Percentiles rank a stretch among this genome's conserved stretches.
Conservation (phyloP, 1,140 invertebrate species). For the Potamilus streckersoni region DNA sequence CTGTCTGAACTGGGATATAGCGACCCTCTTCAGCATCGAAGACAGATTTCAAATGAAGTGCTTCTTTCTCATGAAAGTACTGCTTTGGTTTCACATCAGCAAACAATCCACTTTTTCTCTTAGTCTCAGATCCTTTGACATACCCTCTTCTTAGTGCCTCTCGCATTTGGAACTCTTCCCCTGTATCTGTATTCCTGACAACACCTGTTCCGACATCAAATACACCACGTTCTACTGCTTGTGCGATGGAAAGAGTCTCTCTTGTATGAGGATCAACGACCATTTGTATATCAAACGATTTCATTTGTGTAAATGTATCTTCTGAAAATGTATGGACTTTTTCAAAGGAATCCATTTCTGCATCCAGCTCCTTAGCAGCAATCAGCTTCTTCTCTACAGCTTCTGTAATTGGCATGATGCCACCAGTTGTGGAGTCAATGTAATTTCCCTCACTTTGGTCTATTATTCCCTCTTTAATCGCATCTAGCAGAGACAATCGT, state of each 20-base stretch:
- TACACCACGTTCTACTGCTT: constrained; percentile 80
- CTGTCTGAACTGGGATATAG: constrained; percentile 78
- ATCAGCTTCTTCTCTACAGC: constrained; percentile 69
- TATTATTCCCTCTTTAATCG: constrained; percentile 52
- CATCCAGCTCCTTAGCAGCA: constrained; percentile 43
- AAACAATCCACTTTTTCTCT: constrained; percentile 32
- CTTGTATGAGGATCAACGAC: constrained; percentile 69
- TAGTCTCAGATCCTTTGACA: constrained; percentile 70
- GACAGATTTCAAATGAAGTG: constrained; percentile 56
- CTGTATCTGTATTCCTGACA: constrained; percentile 77
- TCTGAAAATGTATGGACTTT: constrained; percentile 33
- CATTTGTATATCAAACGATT: constrained; percentile 48
- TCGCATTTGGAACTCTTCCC: constrained; percentile 75
- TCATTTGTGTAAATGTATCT: constrained; percentile 45
- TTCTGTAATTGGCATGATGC: constrained; percentile 77
- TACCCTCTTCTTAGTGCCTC: constrained; percentile 83
- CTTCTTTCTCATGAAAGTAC: constrained; percentile 32
- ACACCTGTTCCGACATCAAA: constrained; percentile 50
- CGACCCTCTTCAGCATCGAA: constrained; percentile 77
- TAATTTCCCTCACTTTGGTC: constrained; percentile 73
- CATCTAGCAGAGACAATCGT: constrained; percentile 52
- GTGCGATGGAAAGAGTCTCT: constrained; percentile 81
- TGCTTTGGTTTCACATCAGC: constrained; percentile 20
- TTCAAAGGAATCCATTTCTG: constrained; percentile 37
- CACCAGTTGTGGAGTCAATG: constrained; percentile 76